Evolutionary conservation across 1,140 invertebrate species (phyloP), one percentile per base, ranked within the genome.

Genomic region (Heliconius himera): DNA sequence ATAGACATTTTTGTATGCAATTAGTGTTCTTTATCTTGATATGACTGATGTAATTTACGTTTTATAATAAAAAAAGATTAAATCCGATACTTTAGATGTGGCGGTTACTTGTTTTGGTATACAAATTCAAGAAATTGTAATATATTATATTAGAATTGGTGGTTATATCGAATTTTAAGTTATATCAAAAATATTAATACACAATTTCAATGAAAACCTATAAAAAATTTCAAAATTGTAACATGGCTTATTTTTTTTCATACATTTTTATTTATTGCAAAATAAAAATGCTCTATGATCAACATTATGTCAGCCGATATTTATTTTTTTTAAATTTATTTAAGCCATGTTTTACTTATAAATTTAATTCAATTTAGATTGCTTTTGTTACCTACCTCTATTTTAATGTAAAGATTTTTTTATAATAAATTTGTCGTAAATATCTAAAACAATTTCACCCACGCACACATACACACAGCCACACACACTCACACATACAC

Each of bases 1-100:
- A 66, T 66, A 38, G 36, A 72, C 38, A 72, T 72, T 38, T 72
- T 72, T 72, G 29, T 36, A 72, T 72, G 29, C 70, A 38, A 72
- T 38, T 72, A 41, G 70, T 38, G 38, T 72, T 72, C 9, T 72
- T 72, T 72, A 72, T 72, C 70, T 38, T 26, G 38, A 72, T 3
- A 72, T 38, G 33, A 72, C 38, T 72, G 33, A 72, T 38, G n/a
- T 38, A 72, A 38, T 16, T 72, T 72, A 38, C 36, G 18, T 72
- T 72, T 66, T 66, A 11, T 66, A 66, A 66, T 66, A 66, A 66
- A 18, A 60, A 11, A n/a, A 60, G 4, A 26, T 26, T 66, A 18
- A 66, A 66, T 26, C 29, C 22, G 11, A 66, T 66, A 66, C 26
- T 66, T 29, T 16, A 51, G 18, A 29, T 66, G n/a, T 66, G 13